Conservation (phyloP, 2,888 invertebrate species). For the Epinotia brunnichana region DNA sequence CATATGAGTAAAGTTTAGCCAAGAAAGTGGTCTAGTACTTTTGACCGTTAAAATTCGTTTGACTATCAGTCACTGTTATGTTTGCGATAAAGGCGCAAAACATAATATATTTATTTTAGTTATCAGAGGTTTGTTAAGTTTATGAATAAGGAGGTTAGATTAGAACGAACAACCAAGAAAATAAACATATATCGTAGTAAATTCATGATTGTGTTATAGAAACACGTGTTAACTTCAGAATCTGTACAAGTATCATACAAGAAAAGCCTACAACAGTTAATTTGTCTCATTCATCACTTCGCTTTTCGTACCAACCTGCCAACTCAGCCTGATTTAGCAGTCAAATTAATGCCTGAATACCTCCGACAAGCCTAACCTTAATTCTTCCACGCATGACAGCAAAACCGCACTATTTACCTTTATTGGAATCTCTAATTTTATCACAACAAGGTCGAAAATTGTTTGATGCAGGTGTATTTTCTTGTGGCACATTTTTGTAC, state of each 20-base stretch:
- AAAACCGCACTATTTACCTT: conserved; percentile 4
- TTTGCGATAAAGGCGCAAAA: no score
- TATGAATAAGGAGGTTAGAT: no score
- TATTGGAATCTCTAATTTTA: background rate
- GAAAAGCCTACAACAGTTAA: background rate
- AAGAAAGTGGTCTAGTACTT: no score
- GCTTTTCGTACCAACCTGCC: conserved; percentile 15
- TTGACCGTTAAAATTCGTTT: no score
- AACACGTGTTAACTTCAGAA: no score
- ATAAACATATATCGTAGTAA: no score
- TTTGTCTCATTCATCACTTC: conserved; percentile 21
- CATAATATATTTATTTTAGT: no score
- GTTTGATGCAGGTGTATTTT: background rate
- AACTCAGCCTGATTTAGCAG: background rate
- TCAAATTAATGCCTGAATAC: conserved; percentile 17
- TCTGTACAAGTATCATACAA: background rate
- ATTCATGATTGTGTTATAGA: no score
- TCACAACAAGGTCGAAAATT: background rate
- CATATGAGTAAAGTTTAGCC: no score
- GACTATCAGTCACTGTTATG: no score
- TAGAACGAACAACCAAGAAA: no score
- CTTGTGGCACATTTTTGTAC: conserved; percentile 3
- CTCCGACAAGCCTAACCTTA: conserved; percentile 8
- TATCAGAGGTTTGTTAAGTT: no score
- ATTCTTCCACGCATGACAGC: conserved; percentile 3